Base-by-base conservation (phyloP, 2,113 vertebrate genomes). In the Monopterus albus region DNA sequence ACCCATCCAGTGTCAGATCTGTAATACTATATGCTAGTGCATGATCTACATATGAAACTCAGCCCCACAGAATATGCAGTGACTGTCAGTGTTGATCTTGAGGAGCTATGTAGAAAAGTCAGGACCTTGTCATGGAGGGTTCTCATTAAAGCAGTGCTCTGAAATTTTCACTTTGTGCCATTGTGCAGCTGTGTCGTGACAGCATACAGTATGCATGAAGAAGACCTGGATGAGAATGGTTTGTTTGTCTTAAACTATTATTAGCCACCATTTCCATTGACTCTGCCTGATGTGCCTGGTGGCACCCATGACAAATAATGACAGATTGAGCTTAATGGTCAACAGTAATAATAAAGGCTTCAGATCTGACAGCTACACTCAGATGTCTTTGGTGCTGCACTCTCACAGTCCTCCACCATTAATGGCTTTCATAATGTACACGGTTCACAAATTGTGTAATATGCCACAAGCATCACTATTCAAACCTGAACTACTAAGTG, bases 211-310 rank as follows among this genome's bases (percentile, higher is more conserved):
- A 46, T 64, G 58, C 56, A 74, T 51, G 58, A 72, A 38, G 53
- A 82, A 20, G 63, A 65, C 57, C 14, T 69, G 29, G 56, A 50
- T 26, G 11, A 69, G 52, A 63, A 52, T 35, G 31, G 33, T 23
- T 81, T 73, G 75, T 59, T 82, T 62, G 58, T 50, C 31, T n/a
- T 51, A 60, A 78, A 50, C 25, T 81, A 58, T 78, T 80, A 79
- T 86, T 47, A 78, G 50, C 55, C 45, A 38, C 52, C 28, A 5
- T 64, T 75, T 81, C 35, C 46, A 67, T 64, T 60, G 51, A 39
- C 64, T 35, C 46, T 33, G 63, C 20, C 40, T 52, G 40, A 75
- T 59, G 46, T 1, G 17, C 50, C 50, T 17, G 17, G 39, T 35
- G 39, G 11, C 36, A 11, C 14, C 6, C 13, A 7, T 60, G 77